Evolutionary conservation across 2,797 vertebrate genomes (phyloP).

Genomic region (Peromyscus attwateri): DNA sequence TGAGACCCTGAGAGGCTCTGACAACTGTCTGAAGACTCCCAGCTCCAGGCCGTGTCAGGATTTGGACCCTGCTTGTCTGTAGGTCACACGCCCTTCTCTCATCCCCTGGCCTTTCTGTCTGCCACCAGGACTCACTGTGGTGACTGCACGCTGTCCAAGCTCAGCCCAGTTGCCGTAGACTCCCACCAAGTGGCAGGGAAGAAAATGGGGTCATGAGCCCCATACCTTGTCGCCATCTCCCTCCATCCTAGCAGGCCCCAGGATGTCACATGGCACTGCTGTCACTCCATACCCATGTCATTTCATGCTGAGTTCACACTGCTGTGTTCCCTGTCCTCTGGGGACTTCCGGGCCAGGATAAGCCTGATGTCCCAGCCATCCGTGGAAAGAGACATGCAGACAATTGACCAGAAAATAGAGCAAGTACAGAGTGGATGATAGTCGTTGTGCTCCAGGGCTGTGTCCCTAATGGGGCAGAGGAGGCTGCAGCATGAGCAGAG

Average conservation of each 20-base stretch:
- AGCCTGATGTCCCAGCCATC: slow-evolving; percentile 56
- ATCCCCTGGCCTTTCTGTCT: not conserved
- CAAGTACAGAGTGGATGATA: not conserved
- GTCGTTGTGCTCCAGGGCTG: not conserved
- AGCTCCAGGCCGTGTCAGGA: not conserved
- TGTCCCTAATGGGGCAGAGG: not conserved
- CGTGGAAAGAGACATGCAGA: slow-evolving; percentile 31
- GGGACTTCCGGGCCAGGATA: slow-evolving; percentile 29
- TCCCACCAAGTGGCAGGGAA: not conserved
- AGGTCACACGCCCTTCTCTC: not conserved
- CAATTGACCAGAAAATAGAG: slow-evolving; percentile 42
- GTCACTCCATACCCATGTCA: slow-evolving; percentile 14
- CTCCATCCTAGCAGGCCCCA: not conserved
- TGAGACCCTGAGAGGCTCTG: not conserved
- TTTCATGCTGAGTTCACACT: slow-evolving; percentile 31
- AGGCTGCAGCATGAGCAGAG: not conserved
- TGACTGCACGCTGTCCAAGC: not conserved
- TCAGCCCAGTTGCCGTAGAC: not conserved
- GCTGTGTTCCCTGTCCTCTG: not conserved
- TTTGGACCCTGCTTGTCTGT: not conserved
- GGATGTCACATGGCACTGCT: not conserved
- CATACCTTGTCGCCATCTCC: not conserved
- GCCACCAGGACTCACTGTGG: not conserved
- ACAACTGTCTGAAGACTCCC: not conserved
- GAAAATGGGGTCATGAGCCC: not conserved